Evolutionary conservation across 2,797 vertebrate species (phyloP).

Genomic region (Smutsia temminckii): DNA sequence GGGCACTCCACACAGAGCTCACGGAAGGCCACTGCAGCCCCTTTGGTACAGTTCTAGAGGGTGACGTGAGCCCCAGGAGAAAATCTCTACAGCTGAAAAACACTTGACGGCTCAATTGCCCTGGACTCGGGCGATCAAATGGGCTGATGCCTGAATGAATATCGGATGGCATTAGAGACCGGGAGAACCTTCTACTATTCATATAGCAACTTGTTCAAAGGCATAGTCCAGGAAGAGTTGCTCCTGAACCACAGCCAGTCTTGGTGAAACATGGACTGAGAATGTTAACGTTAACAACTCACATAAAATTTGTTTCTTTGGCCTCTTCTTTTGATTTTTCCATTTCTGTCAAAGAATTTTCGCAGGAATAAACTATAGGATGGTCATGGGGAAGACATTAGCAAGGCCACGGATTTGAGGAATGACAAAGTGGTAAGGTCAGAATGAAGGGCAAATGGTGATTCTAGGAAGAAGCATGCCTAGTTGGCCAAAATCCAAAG

Average conservation of each 20-base stretch:
- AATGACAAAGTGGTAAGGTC: background rate
- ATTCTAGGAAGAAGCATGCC: background rate
- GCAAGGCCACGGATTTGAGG: background rate
- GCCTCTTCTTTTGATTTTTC: background rate
- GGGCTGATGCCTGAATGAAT: background rate
- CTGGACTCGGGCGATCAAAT: background rate
- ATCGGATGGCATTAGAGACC: background rate
- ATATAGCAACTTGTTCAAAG: background rate
- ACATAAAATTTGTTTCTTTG: background rate
- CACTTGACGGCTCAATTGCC: background rate
- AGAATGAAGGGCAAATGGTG: conserved; percentile 1
- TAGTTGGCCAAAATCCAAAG: background rate
- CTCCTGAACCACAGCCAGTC: background rate
- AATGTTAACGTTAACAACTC: background rate
- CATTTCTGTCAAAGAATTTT: conserved; percentile 27
- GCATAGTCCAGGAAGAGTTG: background rate
- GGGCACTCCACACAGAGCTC: background rate
- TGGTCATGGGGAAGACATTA: background rate
- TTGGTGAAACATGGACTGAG: background rate
- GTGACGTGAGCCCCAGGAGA: background rate
- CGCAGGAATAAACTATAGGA: background rate
- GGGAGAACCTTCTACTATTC: background rate
- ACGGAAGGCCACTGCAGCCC: background rate
- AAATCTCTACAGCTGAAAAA: background rate
- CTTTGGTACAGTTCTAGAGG: background rate